Percentiles rank a stretch among this genome's conserved stretches.
Evolutionary conservation across 2,113 vertebrate genomes (phyloP).

Genomic region (Aegotheles bennettii): DNA sequence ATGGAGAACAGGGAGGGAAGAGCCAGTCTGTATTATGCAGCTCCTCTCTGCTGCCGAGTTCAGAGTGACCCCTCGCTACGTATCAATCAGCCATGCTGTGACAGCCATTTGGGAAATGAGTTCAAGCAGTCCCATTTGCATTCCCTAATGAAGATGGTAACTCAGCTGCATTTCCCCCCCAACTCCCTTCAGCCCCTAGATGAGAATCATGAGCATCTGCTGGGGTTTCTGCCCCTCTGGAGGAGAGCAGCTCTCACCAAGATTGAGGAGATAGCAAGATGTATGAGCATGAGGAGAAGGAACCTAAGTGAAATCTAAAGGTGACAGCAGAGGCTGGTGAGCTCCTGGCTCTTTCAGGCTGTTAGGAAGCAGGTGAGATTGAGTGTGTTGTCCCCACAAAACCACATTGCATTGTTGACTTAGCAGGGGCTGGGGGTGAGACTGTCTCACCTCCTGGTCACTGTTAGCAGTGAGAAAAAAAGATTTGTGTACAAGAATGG

Average conservation of each 20-base stretch:
- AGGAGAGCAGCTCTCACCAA: accelerated
- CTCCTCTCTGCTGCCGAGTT: not conserved
- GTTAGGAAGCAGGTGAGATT: not conserved
- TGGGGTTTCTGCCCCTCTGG: not conserved
- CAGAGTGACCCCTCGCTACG: not conserved
- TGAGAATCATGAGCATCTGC: not conserved
- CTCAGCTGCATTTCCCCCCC: not conserved
- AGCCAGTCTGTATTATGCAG: not conserved
- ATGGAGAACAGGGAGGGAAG: not conserved
- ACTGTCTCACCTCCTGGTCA: not conserved
- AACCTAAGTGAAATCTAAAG: not conserved
- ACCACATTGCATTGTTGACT: not conserved
- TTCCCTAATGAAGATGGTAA: not conserved
- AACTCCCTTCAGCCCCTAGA: not conserved
- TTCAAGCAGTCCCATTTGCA: not conserved
- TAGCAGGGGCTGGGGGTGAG: not conserved
- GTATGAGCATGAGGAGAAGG: not conserved
- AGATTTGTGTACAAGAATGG: not conserved
- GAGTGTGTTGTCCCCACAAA: not conserved
- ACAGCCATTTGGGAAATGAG: not conserved
- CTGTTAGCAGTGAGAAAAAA: not conserved
- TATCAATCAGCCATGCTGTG: not conserved
- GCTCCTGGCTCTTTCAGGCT: not conserved
- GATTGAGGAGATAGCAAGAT: not conserved
- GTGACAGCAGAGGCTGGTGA: not conserved